These are phyloP conservation scores for Casuarius casuarius DNA, from an alignment of 2,113 vertebrate species.

Conservation along the genomic window DNA sequence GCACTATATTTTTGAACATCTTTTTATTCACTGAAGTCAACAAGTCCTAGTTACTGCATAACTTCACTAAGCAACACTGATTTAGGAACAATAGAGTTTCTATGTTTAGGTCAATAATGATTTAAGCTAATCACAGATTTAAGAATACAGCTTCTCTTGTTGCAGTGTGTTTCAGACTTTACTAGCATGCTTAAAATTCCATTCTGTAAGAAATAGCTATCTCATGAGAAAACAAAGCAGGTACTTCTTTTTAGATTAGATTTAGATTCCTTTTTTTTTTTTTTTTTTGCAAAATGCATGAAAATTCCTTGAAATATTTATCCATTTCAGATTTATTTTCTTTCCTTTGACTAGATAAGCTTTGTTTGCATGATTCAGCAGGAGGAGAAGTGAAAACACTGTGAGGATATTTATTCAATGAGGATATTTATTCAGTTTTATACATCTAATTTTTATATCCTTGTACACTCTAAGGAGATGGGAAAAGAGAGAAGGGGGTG, in stretches of 20 bases:
- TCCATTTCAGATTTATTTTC: background rate
- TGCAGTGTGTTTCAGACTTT: background rate
- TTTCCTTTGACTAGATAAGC: background rate
- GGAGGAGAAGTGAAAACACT: background rate
- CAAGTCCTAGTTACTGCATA: background rate
- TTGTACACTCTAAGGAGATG: background rate
- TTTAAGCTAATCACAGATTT: background rate
- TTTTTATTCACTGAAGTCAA: background rate
- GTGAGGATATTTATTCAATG: background rate
- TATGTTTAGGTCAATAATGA: background rate
- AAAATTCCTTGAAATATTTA: background rate
- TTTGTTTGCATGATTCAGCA: background rate
- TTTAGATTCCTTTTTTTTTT: too few relatives aligned
- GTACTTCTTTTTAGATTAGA: background rate
- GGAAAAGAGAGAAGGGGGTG: background rate
- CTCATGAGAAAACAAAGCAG: background rate
- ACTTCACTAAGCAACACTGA: background rate
- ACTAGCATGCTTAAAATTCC: background rate
- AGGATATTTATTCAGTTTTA: background rate
- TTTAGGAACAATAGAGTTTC: background rate
- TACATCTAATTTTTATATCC: background rate
- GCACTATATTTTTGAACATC: background rate
- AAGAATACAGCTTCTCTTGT: background rate
- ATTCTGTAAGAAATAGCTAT: background rate
- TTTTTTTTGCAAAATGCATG: too few relatives aligned